Percentiles rank a stretch among this genome's conserved stretches.
Conservation (phyloP, 2,888 invertebrate genomes). For the Aelia acuminata region DNA sequence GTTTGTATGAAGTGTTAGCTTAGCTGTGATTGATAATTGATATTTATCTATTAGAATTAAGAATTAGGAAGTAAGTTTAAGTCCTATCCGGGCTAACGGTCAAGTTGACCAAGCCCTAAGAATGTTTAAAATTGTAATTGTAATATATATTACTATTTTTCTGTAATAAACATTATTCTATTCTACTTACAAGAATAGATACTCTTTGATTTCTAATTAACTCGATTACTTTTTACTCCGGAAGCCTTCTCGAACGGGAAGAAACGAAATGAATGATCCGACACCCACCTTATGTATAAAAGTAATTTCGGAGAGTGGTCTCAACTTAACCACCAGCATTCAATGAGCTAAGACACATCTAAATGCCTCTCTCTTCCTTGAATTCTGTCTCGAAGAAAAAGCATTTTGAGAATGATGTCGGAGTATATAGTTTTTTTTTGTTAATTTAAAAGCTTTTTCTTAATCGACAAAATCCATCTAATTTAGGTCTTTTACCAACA, state of each 20-base stretch:
- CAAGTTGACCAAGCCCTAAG: too few species aligned
- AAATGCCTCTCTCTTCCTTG: neutral
- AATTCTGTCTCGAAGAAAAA: conserved; percentile 3
- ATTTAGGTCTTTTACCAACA: neutral
- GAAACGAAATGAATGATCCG: neutral
- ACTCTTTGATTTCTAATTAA: neutral
- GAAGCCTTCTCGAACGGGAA: neutral
- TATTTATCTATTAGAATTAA: too few species aligned
- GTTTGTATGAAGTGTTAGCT: too few species aligned
- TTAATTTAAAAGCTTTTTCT: neutral
- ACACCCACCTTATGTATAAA: conserved; percentile 18
- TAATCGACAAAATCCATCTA: neutral
- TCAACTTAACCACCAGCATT: neutral
- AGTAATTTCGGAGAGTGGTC: conserved; percentile 11
- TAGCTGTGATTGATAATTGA: too few species aligned
- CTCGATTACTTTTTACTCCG: neutral
- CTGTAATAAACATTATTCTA: too few species aligned
- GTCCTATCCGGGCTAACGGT: too few species aligned
- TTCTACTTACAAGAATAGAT: too few species aligned
- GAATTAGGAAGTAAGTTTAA: too few species aligned
- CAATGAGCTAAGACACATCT: conserved; percentile 25
- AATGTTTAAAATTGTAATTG: too few species aligned
- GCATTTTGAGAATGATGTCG: neutral
- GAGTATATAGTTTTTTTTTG: neutral
- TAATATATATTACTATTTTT: too few species aligned